Percentiles rank a stretch among this genome's conserved stretches.
Conservation (phyloP, 2,797 vertebrate species). For the Podarcis siculus region DNA sequence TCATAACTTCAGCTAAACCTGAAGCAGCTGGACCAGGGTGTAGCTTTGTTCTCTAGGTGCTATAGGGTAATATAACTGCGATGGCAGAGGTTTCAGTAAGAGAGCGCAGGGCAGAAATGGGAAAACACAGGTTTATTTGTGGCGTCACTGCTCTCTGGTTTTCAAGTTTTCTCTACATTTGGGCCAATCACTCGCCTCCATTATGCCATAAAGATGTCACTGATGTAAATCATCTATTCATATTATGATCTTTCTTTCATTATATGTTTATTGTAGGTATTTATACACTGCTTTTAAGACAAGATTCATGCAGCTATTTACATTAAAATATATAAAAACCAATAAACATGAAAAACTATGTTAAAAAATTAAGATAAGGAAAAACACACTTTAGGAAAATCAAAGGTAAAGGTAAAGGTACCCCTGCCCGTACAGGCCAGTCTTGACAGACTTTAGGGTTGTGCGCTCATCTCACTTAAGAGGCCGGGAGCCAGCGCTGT, state of each 20-base stretch:
- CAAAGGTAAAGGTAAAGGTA: too few relatives aligned
- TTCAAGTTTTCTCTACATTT: neutral
- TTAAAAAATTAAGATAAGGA: too few relatives aligned
- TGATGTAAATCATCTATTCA: neutral
- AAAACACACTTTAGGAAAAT: too few relatives aligned
- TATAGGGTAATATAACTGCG: neutral
- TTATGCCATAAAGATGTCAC: neutral
- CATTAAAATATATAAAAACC: neutral
- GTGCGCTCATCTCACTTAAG: too few relatives aligned
- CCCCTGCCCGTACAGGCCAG: too few relatives aligned
- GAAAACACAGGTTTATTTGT: neutral
- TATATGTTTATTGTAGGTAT: too few relatives aligned
- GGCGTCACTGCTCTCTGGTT: neutral
- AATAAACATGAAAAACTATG: too few relatives aligned
- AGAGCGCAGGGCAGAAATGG: neutral
- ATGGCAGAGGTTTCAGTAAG: neutral
- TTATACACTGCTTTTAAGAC: too few relatives aligned
- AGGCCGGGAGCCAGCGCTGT: too few relatives aligned
- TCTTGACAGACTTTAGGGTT: too few relatives aligned
- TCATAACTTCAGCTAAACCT: constrained; percentile 33
- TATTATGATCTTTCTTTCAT: neutral
- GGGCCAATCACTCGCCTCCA: neutral
- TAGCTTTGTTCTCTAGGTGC: neutral
- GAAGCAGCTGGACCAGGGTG: constrained; percentile 32
- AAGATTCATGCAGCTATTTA: neutral